Evolutionary conservation across 2,888 invertebrate species (phyloP), one percentile per base, ranked within the genome.

Genomic region (Protodeltote pygarga): DNA sequence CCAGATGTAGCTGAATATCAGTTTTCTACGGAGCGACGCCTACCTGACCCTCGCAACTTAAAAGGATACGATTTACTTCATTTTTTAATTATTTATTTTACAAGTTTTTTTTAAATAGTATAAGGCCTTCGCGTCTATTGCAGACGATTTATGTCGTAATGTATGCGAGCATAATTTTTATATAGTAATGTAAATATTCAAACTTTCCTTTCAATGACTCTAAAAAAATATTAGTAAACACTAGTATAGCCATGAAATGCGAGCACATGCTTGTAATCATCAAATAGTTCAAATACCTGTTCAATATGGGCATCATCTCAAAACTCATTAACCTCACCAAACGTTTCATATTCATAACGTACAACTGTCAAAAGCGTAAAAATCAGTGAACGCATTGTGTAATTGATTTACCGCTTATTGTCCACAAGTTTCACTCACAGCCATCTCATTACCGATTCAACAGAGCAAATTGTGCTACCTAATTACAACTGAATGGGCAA

Each of bases 381-480:
- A 82, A 75, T 73, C 73, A 50, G 67, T 73, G 64, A 72, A 80
- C 74, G 73, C 73, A 74, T 74, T 83, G 77, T 80, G 69, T 81
- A 87, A 87, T 85, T 85, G 88, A 89, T 88, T 89, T 81, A 80
- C 79, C 83, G 79, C 81, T 76, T 74, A 85, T 89, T 90, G 88
- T 89, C 75, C 73, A 47, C 71, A 50, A 75, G 76, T 75, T 73
- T 71, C 71, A 54, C 67, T 67, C 75, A 77, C 76, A 85, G 76
- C 75, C 77, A 66, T 71, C 87, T 89, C 85, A 89, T 91, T 86
- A 88, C 71, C 75, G 83, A 90, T 91, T 86, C 90, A 90, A 82
- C 80, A 88, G 83, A 85, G 83, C 83, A 82, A 89, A 92, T 91
- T 88, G 86, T 89, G 92, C 92, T 92, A 91, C 91, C 92, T 90